Percentiles rank a stretch among this genome's conserved stretches.
phyloP scores from a whole-genome alignment of 2,797 vertebrate species.

The Huso huso region DNA sequence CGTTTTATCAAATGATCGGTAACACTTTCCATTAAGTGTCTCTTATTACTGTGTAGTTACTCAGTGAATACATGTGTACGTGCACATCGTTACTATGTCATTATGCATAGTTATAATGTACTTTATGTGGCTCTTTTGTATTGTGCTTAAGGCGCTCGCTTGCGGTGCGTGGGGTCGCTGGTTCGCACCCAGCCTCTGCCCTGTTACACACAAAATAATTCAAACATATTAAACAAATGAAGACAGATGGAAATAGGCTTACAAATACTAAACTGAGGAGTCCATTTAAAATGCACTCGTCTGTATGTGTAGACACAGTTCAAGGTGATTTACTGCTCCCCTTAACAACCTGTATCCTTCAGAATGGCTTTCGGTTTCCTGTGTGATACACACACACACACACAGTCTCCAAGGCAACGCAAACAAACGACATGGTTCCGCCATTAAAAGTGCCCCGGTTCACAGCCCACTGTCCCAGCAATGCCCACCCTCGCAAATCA shows the following conservation, averaged over 20 bases:
- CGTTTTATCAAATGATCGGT: too few species aligned
- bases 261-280: background rate
- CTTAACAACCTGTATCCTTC: conserved; percentile 20
- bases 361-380: conserved; percentile 14
- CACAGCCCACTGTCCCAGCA: background rate
- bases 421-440: background rate
- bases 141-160: too few species aligned
- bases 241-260: background rate
- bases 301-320: background rate
- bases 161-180: too few species aligned
- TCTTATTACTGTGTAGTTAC: too few species aligned
- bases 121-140: too few species aligned
- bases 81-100: too few species aligned
- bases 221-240: background rate
- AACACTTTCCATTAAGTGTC: too few species aligned
- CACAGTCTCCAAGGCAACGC: conserved; percentile 29
- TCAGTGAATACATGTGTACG: too few species aligned
- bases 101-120: too few species aligned
- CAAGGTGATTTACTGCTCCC: conserved; percentile 13
- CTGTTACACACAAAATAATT: too few species aligned
- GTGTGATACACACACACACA: background rate
- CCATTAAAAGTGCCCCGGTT: background rate
- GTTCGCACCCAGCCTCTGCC: too few species aligned
- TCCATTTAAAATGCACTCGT: background rate
- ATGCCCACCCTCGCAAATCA: background rate